These are phyloP conservation scores for Acleris cristana DNA, from an alignment of 2,888 invertebrate species.

Conservation along the genomic window DNA sequence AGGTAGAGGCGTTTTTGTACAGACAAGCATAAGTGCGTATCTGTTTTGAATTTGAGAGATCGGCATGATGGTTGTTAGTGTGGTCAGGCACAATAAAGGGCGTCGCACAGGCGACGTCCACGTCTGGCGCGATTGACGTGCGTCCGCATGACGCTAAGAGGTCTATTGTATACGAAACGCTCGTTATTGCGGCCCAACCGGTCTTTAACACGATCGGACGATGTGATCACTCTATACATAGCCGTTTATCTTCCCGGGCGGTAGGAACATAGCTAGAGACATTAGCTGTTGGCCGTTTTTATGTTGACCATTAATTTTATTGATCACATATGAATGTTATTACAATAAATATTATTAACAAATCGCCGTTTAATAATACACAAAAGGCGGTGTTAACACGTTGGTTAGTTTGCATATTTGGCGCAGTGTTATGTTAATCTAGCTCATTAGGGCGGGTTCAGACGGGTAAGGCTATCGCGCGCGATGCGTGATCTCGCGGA, in stretches of 20 bases:
- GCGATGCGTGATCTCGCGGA: constrained; percentile 75
- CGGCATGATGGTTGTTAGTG: constrained; percentile 19
- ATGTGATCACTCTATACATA: constrained; percentile 80
- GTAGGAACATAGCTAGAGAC: constrained; percentile 51
- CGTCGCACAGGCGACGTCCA: constrained; percentile 54
- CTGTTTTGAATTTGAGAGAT: constrained; percentile 21
- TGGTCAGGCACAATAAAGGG: constrained; percentile 62
- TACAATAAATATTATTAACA: constrained; percentile 29
- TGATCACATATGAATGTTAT: constrained; percentile 26
- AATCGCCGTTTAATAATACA: constrained; percentile 29
- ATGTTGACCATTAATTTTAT: constrained; percentile 45
- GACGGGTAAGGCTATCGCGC: constrained; percentile 76
- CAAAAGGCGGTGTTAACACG: constrained; percentile 31
- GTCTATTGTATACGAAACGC: constrained; percentile 82
- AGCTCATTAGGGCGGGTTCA: constrained; percentile 69
- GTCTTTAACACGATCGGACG: constrained; percentile 81
- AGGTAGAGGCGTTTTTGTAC: not conserved
- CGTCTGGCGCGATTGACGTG: constrained; percentile 72
- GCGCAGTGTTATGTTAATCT: constrained; percentile 62
- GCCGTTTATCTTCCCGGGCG: constrained; percentile 60
- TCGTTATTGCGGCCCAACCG: constrained; percentile 77
- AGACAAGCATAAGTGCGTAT: not conserved
- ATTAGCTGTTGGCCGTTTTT: constrained; percentile 51
- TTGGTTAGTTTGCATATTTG: constrained; percentile 32
- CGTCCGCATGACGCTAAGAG: constrained; percentile 81